Percentiles rank a stretch among this genome's conserved stretches.
phyloP scores from a whole-genome alignment of 2,888 invertebrate genomes.

The Antitype chi region DNA sequence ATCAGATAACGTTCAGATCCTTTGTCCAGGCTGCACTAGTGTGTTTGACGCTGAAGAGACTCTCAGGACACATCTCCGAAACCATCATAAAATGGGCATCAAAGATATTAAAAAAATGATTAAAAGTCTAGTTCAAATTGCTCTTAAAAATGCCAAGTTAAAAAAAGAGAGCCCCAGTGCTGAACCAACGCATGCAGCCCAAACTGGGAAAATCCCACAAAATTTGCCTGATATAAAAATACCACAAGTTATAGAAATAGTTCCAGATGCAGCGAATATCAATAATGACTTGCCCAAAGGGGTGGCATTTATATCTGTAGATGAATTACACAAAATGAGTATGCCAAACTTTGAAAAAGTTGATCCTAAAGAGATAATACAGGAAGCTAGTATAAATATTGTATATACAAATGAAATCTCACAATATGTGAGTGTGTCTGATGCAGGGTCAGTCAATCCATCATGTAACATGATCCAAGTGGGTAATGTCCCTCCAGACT shows the following conservation, averaged over 20 bases:
- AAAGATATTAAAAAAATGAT: conserved; percentile 91
- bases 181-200: conserved; percentile 64
- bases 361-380: conserved; percentile 88
- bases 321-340: conserved; percentile 87
- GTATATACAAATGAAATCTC: conserved; percentile 85
- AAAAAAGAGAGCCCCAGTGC: conserved; percentile 80
- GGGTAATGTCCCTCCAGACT: conserved; percentile 84
- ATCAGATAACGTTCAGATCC: conserved; percentile 89
- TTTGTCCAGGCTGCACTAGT: conserved; percentile 93
- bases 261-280: conserved; percentile 79
- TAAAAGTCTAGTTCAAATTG: conserved; percentile 88
- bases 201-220: conserved; percentile 58
- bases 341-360: conserved; percentile 86
- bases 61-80: conserved; percentile 91
- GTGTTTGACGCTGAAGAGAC: conserved; percentile 92
- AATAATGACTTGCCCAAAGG: conserved; percentile 83
- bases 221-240: conserved; percentile 82
- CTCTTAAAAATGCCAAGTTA: conserved; percentile 84
- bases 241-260: conserved; percentile 87
- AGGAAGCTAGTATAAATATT: conserved; percentile 88
- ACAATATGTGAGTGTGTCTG: conserved; percentile 82
- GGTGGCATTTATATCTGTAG: conserved; percentile 86
- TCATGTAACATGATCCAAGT: conserved; percentile 81
- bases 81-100: conserved; percentile 92
- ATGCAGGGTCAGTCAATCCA: conserved; percentile 71